Percentiles rank a stretch among this genome's conserved stretches.
These are phyloP conservation scores for Silvanus unidentatus DNA, from an alignment of 2,888 invertebrate genomes.

Conservation along the genomic window DNA sequence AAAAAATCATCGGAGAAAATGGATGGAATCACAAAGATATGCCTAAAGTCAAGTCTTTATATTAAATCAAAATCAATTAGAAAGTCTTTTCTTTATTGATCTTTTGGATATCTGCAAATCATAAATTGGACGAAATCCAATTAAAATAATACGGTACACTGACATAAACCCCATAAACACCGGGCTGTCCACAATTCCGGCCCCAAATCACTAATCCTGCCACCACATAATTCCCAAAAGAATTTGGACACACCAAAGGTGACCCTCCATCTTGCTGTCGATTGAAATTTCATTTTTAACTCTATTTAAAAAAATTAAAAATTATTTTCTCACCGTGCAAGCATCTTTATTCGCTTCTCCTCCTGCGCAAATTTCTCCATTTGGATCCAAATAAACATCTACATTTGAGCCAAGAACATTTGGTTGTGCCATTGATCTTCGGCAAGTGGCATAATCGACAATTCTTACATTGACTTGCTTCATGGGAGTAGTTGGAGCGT, in stretches of 20 bases:
- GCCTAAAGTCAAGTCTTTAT: no score
- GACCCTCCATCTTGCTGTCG: constrained; percentile 76
- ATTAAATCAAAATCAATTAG: no score
- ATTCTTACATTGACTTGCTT: constrained; percentile 73
- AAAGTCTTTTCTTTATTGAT: no score
- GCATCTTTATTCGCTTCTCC: constrained; percentile 36
- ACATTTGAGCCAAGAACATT: constrained; percentile 32
- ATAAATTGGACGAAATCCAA: no score
- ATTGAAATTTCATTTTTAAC: no score
- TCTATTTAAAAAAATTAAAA: no score
- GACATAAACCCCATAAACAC: constrained; percentile 73
- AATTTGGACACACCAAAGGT: constrained; percentile 57
- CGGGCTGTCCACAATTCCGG: constrained; percentile 62
- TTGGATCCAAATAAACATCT: constrained; percentile 36
- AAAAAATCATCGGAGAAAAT: no score
- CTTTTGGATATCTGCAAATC: no score
- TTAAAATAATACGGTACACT: constrained; percentile 57
- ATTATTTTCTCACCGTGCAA: constrained; percentile 40
- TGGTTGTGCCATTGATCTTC: no score
- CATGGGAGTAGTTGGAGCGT: constrained; percentile 52
- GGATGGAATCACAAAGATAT: no score
- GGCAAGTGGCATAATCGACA: constrained; percentile 51
- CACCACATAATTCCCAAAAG: constrained; percentile 52
- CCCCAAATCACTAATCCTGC: constrained; percentile 71
- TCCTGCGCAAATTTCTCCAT: constrained; percentile 40